A percentile compares a stretch with the other conserved stretches of the same genome.
Conservation (phyloP, 2,797 vertebrate species). For the Sebastes kiyomatsui region DNA sequence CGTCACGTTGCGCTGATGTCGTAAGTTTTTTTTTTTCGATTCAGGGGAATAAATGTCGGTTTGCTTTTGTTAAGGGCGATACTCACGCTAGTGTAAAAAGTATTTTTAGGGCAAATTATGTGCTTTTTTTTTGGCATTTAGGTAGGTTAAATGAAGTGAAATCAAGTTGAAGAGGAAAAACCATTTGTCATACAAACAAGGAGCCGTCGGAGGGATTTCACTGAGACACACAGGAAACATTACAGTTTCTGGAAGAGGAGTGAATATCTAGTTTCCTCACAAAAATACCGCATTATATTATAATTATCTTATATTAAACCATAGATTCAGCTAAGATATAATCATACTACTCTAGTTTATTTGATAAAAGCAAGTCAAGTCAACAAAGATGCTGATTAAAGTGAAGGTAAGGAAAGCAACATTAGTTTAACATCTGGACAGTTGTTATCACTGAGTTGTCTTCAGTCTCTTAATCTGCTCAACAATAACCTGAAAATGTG, state of each 20-base stretch:
- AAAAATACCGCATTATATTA: background rate
- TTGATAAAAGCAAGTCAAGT: constrained; percentile 2
- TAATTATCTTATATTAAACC: rapidly evolving
- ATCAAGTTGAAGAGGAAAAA: constrained; percentile 48
- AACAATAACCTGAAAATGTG: background rate
- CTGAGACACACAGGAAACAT: constrained; percentile 68
- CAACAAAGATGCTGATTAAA: constrained; percentile 84
- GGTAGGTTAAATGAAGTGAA: rapidly evolving
- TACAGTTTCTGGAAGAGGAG: background rate
- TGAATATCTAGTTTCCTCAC: background rate
- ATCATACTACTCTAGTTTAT: background rate
- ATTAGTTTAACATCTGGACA: background rate
- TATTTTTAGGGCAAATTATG: rapidly evolving
- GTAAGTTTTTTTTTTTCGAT: background rate
- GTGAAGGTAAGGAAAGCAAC: constrained; percentile 80
- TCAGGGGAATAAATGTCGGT: rapidly evolving
- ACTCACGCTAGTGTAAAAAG: rapidly evolving
- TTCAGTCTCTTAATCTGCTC: background rate
- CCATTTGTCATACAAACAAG: constrained; percentile 7
- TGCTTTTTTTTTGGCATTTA: too few relatives aligned
- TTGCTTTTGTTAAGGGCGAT: rapidly evolving
- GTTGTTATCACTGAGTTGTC: background rate
- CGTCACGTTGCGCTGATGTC: constrained; percentile 11
- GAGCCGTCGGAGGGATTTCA: background rate
- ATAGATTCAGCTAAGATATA: background rate